Base-by-base conservation (phyloP, 2,113 vertebrate genomes). In the Saguinus midas region DNA sequence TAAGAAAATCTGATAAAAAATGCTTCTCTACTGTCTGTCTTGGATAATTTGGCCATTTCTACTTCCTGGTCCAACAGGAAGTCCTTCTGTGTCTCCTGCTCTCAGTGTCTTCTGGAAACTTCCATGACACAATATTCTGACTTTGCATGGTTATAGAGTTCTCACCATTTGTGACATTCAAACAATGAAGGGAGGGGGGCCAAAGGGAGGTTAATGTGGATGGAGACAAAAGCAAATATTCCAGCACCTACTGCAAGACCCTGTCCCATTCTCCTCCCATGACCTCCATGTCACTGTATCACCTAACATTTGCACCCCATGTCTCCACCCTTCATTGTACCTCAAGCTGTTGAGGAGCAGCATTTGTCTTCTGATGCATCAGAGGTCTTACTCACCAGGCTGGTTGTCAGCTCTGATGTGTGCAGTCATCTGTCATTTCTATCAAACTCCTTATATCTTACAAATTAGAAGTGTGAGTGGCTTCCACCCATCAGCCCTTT, bases 141-240 rank as follows among this genome's bases (percentile, higher is more conserved):
- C 10, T 18, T 8, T 73, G 43, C 45, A 20, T 48, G 55, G 58
- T 27, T 20, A 14, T 21, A 73, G 35, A 13, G 7, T 37, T 72
- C 55, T 11, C 5, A 11, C 13, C 5, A 35, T 68, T n/a, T 85
- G 32, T 84, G 72, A 73, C 6, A 5, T n/a, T 14, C 29, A 92
- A 18, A 16, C 37, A n/a, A 2, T 10, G 21, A 18, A 64, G 48
- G 18, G 29, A 3, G 17, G 18, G 11, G 1, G 12, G n/a, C 13
- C 6, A 23, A 66, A 4, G 11, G 9, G 8, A 1, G 7, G n/a
- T 11, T 9, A 43, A n/a, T n/a, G n/a, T n/a, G 35, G 21, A 3
- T 73, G 29, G 12, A 18, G 10, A 50, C 8, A 23, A 50, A 81
- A 87, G 27, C 75, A 79, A 40, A 25, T 18, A 8, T 66, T 40